Evolutionary conservation across 2,113 vertebrate species (phyloP).

Genomic region (Xiphias gladius): DNA sequence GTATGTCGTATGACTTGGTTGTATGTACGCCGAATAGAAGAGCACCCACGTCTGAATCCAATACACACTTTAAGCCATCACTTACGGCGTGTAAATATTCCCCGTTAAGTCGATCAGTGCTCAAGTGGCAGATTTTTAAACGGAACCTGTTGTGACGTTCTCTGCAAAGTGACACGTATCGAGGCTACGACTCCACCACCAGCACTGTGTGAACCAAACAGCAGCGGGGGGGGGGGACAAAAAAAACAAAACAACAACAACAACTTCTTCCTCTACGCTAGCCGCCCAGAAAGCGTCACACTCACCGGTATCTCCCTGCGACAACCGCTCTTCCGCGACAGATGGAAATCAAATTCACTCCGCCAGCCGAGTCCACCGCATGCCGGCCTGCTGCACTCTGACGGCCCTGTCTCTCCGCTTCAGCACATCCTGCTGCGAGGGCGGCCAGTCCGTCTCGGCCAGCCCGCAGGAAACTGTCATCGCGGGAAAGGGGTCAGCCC

Average conservation of each 20-base stretch:
- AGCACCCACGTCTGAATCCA: fast-evolving
- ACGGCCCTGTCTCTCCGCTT: no score
- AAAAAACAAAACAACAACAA: constrained; percentile 24
- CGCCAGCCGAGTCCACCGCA: constrained; percentile 39
- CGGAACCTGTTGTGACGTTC: constrained; percentile 62
- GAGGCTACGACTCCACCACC: constrained; percentile 18
- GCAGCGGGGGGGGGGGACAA: not conserved
- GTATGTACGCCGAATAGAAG: constrained; percentile 29
- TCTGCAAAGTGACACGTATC: constrained; percentile 73
- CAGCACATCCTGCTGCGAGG: constrained; percentile 41
- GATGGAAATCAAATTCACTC: constrained; percentile 13
- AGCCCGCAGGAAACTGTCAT: constrained; percentile 81
- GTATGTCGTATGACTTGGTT: fast-evolving
- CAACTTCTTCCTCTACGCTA: constrained; percentile 41
- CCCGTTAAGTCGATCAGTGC: fast-evolving
- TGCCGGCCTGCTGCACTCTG: constrained; percentile 48
- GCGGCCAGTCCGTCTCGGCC: constrained; percentile 32
- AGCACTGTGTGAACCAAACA: constrained; percentile 38
- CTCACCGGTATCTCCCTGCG: constrained; percentile 55
- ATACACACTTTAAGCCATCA: fast-evolving
- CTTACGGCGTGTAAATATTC: fast-evolving
- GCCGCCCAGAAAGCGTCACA: not conserved
- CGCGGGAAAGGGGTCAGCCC: constrained; percentile 69
- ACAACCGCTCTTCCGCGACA: constrained; percentile 39
- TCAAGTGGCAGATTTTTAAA: not conserved